Percentiles rank a stretch among this genome's conserved stretches.
phyloP scores from a whole-genome alignment of 2,113 vertebrate genomes.

The Cathartes aura region DNA sequence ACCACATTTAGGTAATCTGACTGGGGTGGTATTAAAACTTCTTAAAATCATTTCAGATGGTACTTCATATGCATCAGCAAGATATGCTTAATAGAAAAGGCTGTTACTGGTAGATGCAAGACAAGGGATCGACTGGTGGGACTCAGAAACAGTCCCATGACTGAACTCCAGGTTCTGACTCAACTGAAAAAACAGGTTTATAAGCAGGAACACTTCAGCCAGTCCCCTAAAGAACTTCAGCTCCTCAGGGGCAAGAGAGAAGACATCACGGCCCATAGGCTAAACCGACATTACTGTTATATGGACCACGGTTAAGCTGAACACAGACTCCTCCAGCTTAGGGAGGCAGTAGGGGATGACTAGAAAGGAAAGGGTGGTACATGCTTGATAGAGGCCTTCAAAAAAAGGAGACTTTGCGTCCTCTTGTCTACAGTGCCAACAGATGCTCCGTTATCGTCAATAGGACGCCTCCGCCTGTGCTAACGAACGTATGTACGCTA shows the following conservation, averaged over 20 bases:
- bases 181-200: neutral
- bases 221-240: neutral
- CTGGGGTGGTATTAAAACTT: neutral
- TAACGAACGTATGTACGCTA: accelerated
- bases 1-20: neutral
- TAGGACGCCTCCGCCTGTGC: neutral
- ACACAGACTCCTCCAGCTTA: neutral
- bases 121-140: neutral
- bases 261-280: neutral
- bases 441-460: neutral
- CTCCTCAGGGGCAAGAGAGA: neutral
- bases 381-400: neutral
- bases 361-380: neutral
- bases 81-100: neutral
- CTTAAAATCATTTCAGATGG: neutral
- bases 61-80: neutral
- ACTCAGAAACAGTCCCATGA: neutral
- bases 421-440: neutral
- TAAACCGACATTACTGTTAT: neutral
- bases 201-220: neutral
- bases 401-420: neutral
- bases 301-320: neutral
- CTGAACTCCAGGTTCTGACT: neutral
- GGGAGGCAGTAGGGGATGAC: neutral
- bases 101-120: neutral